Base-by-base conservation (phyloP, 2,113 vertebrate species). In the Pseudois nayaur region DNA sequence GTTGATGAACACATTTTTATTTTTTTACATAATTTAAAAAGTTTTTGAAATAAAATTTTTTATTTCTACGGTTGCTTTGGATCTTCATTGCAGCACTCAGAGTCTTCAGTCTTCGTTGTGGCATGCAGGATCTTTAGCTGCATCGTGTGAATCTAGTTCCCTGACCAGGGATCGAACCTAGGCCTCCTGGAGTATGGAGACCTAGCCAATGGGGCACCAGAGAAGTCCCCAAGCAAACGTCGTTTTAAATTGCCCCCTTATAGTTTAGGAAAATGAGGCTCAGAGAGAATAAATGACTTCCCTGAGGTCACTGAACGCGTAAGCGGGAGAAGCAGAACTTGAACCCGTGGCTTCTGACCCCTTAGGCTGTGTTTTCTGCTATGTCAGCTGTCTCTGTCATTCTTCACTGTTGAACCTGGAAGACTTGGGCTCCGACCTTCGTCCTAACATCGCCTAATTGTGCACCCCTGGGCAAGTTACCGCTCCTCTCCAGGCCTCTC, bases 211-310 rank as follows among this genome's bases (percentile, higher is more conserved):
- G 23, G 23, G 43, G 6, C 12, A 43, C 40, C 71, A 43, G 40
- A 12, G 40, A 76, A 76, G 71, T 13, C 23, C 71, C 71, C 40
- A 43, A 15, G 23, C 90, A 55, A 29, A 29, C 54, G 36, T 54
- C 64, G n/a, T 55, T 91, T 96, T 97, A 57, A 57, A 50, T 55
- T n/a, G 15, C n/a, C 43, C 89, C 96, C 36, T 76, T 91, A 55
- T 13, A 86, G 31, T 45, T 62, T 91, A 92, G 55, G 40, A 57
- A 91, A 62, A 78, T 60, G 54, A 76, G 3, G 45, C 64, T 93
- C 36, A 52, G 92, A 62, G 86, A 89, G n/a, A 40, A 76, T 78
- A 64, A 92, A 36, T 85, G 50, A 60, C 57, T 81, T 79, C 33
- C 79, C 33, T 60, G 85, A 81, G 71, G 79, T 87, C 71, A 67